These are phyloP conservation scores for Brachyptera putata DNA, from an alignment of 2,888 invertebrate genomes.

Conservation along the genomic window DNA sequence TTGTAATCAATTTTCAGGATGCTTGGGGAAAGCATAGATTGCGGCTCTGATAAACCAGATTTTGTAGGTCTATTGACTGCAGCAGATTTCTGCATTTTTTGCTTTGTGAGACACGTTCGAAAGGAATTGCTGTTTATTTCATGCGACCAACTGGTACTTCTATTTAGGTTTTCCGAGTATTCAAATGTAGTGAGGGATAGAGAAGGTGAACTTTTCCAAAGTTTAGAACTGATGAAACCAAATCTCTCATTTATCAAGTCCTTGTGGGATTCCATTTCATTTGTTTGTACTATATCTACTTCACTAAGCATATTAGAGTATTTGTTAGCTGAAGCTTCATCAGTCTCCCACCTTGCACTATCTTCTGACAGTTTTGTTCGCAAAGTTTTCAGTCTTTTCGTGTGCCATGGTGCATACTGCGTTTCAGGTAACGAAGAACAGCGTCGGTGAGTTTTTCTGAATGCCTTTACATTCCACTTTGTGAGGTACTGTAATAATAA, in stretches of 20 bases:
- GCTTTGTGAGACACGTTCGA: too few relatives aligned
- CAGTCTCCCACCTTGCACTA: neutral
- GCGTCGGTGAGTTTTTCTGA: slow-evolving; percentile 50
- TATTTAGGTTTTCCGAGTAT: slow-evolving; percentile 27
- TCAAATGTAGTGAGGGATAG: slow-evolving; percentile 36
- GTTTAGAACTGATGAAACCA: slow-evolving; percentile 39
- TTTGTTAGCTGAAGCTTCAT: neutral
- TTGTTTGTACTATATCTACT: neutral
- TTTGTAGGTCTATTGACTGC: neutral
- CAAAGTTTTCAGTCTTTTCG: slow-evolving; percentile 8
- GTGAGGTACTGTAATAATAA: slow-evolving; percentile 42
- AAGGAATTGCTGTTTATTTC: neutral
- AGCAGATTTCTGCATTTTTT: too few relatives aligned
- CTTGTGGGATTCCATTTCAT: neutral
- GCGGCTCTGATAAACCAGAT: neutral
- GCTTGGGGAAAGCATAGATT: slow-evolving; percentile 39
- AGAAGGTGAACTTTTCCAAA: slow-evolving; percentile 47
- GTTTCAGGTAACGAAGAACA: slow-evolving; percentile 54
- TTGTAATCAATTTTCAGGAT: slow-evolving; percentile 42
- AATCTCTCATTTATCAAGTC: neutral
- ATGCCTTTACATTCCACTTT: slow-evolving; percentile 40
- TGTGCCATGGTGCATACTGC: slow-evolving; percentile 25
- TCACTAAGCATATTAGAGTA: neutral
- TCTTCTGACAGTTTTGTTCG: slow-evolving; percentile 14
- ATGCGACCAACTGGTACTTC: neutral